Conservation (phyloP, 2,888 invertebrate genomes). For the Hyalella azteca region DNA sequence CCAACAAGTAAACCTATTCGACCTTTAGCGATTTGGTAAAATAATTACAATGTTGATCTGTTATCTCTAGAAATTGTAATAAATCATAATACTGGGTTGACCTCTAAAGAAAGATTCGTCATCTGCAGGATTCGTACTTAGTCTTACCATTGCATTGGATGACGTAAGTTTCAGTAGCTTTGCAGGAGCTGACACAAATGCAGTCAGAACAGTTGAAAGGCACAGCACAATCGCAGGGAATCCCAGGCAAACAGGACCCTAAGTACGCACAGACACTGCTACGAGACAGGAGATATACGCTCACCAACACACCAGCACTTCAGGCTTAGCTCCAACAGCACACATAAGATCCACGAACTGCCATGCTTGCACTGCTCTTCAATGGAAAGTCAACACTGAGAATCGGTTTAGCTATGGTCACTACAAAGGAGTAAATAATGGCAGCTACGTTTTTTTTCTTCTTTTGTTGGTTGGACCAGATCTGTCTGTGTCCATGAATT, state of each 20-base stretch:
- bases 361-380: conserved; percentile 30
- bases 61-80: too few species aligned
- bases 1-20: background rate
- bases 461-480: background rate
- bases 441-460: background rate
- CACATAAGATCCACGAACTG: background rate
- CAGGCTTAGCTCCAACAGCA: background rate
- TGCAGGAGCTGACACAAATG: conserved; percentile 1
- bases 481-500: background rate
- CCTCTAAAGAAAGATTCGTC: too few species aligned
- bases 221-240: background rate
- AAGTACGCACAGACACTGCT: conserved; percentile 10
- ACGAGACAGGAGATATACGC: conserved; percentile 5
- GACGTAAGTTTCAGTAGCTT: too few species aligned
- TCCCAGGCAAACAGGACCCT: conserved; percentile 29
- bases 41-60: too few species aligned
- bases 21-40: too few species aligned
- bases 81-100: too few species aligned
- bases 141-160: background rate
- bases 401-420: background rate
- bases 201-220: conserved; percentile 21
- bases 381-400: conserved; percentile 27
- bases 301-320: background rate
- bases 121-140: background rate
- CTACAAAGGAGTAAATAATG: conserved; percentile 17